Evolutionary conservation across 2,888 invertebrate species (phyloP), one percentile per base, ranked within the genome.

Genomic region (Lycaena phlaeas): DNA sequence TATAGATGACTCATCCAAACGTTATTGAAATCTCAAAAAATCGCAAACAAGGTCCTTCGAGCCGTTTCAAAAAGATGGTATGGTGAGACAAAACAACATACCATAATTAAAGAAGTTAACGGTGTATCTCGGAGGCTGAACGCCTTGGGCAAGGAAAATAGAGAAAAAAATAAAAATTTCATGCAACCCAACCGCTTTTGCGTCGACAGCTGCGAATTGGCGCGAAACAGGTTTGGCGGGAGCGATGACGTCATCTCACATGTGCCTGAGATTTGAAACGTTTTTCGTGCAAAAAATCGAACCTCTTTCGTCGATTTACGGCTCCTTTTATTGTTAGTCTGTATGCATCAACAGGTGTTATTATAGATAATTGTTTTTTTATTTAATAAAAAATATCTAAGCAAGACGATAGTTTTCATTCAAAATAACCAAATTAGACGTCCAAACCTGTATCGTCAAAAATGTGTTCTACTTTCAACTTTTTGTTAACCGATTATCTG

Each of bases 201-300:
- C 60, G 66, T 50, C 73, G 78, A 76, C 82, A 79, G 79, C 81
- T 84, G 82, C 82, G 76, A 76, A 77, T 70, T 75, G 77, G 72
- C 73, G 75, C 76, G 70, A 73, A 81, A 81, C 79, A 59, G 75
- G 81, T 82, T 82, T 57, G 63, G 66, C 60, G 63, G 71, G 66
- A 72, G 58, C 54, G 54, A 54, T 79, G 78, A 79, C 81, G 78
- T 81, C 78, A 81, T 54, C 61, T 67, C 68, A 68, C 76, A 74
- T 76, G 71, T 70, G 74, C 66, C 71, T 64, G 61, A 62, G 53
- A 62, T 64, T 71, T 68, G 55, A 64, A 62, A 57, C 57, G 56
- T 45, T 54, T 46, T 39, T 34, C 28, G 45, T 44, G 53, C 63
- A 76, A 75, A 78, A 76, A 77, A 64, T 56, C 41, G 34, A 51